These are phyloP conservation scores for Leptinotarsa lineolata DNA, from an alignment of 1,140 invertebrate species.

Conservation along the genomic window DNA sequence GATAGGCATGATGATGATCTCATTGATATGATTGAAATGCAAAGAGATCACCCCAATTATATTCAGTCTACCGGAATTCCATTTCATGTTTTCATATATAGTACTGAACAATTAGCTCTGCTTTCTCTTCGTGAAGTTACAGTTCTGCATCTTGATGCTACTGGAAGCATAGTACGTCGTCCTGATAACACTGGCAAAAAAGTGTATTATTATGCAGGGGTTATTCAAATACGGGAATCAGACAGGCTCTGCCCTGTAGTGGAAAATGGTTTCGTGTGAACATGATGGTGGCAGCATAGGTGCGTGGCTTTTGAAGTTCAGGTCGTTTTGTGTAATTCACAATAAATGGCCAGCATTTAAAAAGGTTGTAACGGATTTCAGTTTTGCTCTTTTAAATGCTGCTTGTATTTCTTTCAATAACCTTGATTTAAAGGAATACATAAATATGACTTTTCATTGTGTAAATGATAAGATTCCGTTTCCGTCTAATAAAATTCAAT, in stretches of 20 bases:
- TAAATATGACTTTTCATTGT: conserved; percentile 3
- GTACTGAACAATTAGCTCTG: conserved; percentile 5
- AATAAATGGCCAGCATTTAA: conserved; percentile 24
- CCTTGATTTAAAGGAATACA: conserved; percentile 4
- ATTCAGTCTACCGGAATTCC: conserved; percentile 12
- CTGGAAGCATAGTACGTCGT: conserved; percentile 18
- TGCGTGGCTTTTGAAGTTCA: not conserved
- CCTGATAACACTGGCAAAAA: conserved; percentile 7
- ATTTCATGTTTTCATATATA: conserved; percentile 18
- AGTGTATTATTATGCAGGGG: conserved; percentile 14
- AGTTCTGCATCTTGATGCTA: conserved; percentile 23
- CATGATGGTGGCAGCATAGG: conserved; percentile 22
- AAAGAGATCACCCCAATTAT: conserved; percentile 16
- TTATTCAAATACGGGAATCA: conserved; percentile 8
- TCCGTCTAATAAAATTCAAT: conserved; percentile 4
- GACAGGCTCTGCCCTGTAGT: conserved; percentile 15
- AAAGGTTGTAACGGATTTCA: conserved; percentile 20
- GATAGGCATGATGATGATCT: conserved; percentile 10
- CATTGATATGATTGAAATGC: conserved; percentile 14
- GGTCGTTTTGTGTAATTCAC: not conserved
- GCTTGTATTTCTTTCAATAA: not conserved
- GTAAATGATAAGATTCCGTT: not conserved
- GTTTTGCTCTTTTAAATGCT: conserved; percentile 4
- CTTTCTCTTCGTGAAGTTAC: not conserved
- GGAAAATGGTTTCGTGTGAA: conserved; percentile 15